Evolutionary conservation across 92 coral and sea anemone genomes (phyloP).

Genomic region (Siderastrea siderea): DNA sequence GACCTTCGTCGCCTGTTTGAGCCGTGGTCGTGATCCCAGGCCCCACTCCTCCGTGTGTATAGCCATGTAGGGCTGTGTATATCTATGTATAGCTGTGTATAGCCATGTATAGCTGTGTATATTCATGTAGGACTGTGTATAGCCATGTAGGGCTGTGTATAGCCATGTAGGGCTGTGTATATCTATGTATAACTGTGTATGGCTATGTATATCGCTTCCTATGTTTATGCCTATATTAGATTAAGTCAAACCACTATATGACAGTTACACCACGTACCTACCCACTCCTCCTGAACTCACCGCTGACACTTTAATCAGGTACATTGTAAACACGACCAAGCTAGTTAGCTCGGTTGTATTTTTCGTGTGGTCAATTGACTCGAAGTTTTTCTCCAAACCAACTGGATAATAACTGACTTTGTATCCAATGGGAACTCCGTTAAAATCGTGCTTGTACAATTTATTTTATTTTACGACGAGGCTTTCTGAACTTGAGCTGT

Average conservation of each 20-base stretch:
- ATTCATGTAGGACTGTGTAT: too few relatives aligned
- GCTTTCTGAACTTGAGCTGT: constrained; percentile 28
- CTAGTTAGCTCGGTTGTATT: constrained; percentile 1
- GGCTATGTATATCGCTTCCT: too few relatives aligned
- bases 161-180: too few relatives aligned
- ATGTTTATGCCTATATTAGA: too few relatives aligned
- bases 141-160: too few relatives aligned
- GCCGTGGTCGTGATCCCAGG: constrained; percentile 24
- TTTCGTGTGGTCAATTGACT: neutral
- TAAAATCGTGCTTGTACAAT: neutral
- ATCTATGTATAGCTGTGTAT: too few relatives aligned
- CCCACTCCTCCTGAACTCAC: constrained; percentile 7
- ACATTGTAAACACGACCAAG: constrained; percentile 9
- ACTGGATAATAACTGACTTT: neutral
- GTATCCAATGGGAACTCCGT: constrained; percentile 1
- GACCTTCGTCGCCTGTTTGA: constrained; percentile 52
- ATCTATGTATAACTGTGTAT: too few relatives aligned
- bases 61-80: too few relatives aligned
- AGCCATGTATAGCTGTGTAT: too few relatives aligned
- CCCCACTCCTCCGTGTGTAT: constrained; percentile 20
- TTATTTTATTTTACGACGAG: constrained; percentile 41
- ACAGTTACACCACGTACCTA: too few relatives aligned
- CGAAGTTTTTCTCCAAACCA: constrained; percentile 12
- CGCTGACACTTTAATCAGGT: constrained; percentile 27
- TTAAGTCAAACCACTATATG: too few relatives aligned